Evolutionary conservation across 2,888 invertebrate species (phyloP), one percentile per base, ranked within the genome.

Genomic region (Stenurella melanura): DNA sequence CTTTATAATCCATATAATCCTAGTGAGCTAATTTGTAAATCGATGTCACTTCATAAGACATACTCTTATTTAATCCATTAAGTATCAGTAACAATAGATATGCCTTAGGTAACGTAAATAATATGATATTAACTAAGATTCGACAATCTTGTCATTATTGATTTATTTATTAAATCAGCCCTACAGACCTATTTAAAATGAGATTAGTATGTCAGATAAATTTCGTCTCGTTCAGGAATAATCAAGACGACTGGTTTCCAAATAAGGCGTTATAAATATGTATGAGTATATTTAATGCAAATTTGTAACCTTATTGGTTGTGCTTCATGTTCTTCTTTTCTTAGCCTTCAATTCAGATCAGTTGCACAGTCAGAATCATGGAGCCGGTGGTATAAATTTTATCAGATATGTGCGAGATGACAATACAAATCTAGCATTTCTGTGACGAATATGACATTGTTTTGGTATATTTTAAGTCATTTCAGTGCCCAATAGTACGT

Each of bases 161-260:
- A 15, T 12, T 50, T 50, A 50, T 50, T 50, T n/a, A 5, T 50
- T 15, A 50, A 50, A 50, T 17, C 50, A 50, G 50, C 50, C 50
- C 58, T 58, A 58, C 58, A 58, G 58, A 21, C 58, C 58, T 11
- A 58, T 58, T 21, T 66, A 42, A 42, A 50, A 66, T 57, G 56
- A 18, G 15, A 58, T 57, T 61, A 72, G 21, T 66, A n/a, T 73
- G 56, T 56, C 73, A 66, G 38, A 18, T 34, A 66, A 57, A 57
- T 64, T 57, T 11, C 34, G 26, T 66, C 26, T 58, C 9, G 58
- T 21, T 73, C n/a, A 19, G 34, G 64, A 73, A 73, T 64, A 73
- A 73, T 66, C 64, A 57, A 66, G 15, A 57, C 73, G 30, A 73
- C 73, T 60, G 57, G 73, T 73, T 73, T 66, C 66, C 66, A 58